phyloP scores from a whole-genome alignment of 2,797 vertebrate species.

The Poecilia wingei region DNA sequence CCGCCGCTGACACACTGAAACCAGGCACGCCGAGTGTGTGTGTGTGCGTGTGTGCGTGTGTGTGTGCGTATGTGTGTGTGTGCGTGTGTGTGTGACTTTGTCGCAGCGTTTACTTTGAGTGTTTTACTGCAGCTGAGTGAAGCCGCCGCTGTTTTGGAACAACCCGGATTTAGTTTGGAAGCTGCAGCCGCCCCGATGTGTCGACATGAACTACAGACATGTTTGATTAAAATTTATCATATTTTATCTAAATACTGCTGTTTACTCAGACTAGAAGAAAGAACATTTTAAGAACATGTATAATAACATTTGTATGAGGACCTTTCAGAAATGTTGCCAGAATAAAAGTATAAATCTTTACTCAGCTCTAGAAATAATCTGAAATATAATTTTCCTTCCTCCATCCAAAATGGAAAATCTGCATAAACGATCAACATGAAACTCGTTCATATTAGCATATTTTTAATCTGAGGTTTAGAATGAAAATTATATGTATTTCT shows the following conservation, averaged over 20 bases:
- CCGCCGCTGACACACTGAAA: no score
- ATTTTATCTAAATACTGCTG: background rate
- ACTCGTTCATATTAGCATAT: no score
- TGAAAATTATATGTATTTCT: background rate
- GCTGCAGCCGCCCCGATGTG: conserved; percentile 20
- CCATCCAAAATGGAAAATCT: background rate
- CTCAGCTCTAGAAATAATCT: background rate
- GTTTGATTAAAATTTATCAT: background rate
- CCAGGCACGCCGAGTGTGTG: background rate
- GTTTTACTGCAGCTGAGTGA: conserved; percentile 23
- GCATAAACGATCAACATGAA: no score
- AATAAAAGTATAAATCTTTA: no score
- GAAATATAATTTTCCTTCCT: background rate
- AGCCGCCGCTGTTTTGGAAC: conserved; percentile 41
- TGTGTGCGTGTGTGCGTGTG: conserved; percentile 5
- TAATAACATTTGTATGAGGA: no score
- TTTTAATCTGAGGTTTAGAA: no score
- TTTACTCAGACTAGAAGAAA: background rate
- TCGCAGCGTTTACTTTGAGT: conserved; percentile 50
- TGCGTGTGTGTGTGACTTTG: conserved; percentile 23
- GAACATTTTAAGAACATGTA: background rate
- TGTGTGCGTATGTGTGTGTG: background rate
- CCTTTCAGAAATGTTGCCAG: no score
- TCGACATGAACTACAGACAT: background rate
- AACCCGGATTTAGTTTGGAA: conserved; percentile 36